Percentiles rank a stretch among this genome's conserved stretches.
Evolutionary conservation across 2,113 vertebrate species (phyloP).

Genomic region (Oncorhynchus tshawytscha): DNA sequence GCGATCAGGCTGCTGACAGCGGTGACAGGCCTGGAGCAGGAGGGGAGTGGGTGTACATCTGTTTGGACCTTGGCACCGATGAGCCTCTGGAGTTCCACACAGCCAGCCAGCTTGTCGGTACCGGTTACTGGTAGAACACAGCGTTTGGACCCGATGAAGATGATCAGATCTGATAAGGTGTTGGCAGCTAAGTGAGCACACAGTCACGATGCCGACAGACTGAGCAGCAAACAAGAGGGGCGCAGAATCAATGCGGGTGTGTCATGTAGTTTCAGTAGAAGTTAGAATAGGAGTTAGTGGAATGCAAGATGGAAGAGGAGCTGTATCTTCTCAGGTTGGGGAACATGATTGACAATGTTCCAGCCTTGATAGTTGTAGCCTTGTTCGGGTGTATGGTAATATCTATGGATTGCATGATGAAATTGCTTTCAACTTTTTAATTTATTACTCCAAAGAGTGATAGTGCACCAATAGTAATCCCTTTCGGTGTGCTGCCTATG

Average conservation of each 20-base stretch:
- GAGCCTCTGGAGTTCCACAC: slow-evolving; percentile 34
- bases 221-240: background rate
- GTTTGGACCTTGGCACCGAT: slow-evolving; percentile 36
- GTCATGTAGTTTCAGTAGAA: no score
- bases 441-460: background rate
- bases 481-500: slow-evolving; percentile 21
- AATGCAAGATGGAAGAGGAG: no score
- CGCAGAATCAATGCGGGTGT: background rate
- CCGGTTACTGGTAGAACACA: slow-evolving; percentile 8
- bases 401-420: no score
- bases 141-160: slow-evolving; percentile 17
- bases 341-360: no score
- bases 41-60: slow-evolving; percentile 36
- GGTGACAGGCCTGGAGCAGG: slow-evolving; percentile 44
- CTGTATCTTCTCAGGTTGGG: no score
- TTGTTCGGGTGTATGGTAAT: no score
- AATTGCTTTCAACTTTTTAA: no score
- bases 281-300: no score
- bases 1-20: slow-evolving; percentile 54
- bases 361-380: no score
- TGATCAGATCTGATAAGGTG: slow-evolving; percentile 36
- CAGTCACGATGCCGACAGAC: background rate
- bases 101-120: slow-evolving; percentile 1
- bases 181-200: slow-evolving; percentile 34
- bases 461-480: slow-evolving; percentile 19